Percentiles rank a stretch among this genome's conserved stretches.
Conservation (phyloP, 2,888 invertebrate genomes). For the Xestia rhomboidea region DNA sequence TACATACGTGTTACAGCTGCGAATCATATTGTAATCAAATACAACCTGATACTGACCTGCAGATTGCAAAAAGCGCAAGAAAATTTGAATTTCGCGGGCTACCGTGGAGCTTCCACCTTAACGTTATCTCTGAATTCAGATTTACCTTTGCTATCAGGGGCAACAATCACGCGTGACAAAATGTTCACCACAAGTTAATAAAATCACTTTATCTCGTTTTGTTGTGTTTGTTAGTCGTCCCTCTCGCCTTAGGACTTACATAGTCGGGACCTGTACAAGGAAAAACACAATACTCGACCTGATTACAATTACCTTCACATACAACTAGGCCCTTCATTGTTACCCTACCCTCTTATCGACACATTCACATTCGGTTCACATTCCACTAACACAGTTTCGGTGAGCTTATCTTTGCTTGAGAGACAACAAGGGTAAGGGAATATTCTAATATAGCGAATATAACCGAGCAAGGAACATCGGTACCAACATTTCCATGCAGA, state of each 20-base stretch:
- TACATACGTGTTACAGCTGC: too few relatives aligned
- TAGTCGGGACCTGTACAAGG: neutral
- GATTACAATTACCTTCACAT: slow-evolving; percentile 34
- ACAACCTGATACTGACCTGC: too few relatives aligned
- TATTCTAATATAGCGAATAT: neutral
- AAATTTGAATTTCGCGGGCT: too few relatives aligned
- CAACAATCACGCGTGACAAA: neutral
- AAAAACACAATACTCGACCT: slow-evolving; percentile 23
- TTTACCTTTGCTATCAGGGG: neutral
- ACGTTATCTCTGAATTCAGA: neutral
- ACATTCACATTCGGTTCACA: slow-evolving; percentile 41
- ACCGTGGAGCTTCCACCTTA: too few relatives aligned
- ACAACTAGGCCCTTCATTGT: slow-evolving; percentile 8
- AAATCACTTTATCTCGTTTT: neutral
- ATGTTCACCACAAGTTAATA: neutral
- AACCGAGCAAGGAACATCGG: neutral
- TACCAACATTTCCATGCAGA: neutral
- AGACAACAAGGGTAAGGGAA: neutral
- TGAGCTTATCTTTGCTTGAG: slow-evolving; percentile 19
- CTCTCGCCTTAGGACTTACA: neutral
- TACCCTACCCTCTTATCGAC: slow-evolving; percentile 5
- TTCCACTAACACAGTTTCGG: slow-evolving; percentile 6
- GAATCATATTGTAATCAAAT: too few relatives aligned
- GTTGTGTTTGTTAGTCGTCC: too few relatives aligned
- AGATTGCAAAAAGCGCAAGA: too few relatives aligned